phyloP scores from a whole-genome alignment of 2,797 vertebrate genomes.

The Selene dorsalis region DNA sequence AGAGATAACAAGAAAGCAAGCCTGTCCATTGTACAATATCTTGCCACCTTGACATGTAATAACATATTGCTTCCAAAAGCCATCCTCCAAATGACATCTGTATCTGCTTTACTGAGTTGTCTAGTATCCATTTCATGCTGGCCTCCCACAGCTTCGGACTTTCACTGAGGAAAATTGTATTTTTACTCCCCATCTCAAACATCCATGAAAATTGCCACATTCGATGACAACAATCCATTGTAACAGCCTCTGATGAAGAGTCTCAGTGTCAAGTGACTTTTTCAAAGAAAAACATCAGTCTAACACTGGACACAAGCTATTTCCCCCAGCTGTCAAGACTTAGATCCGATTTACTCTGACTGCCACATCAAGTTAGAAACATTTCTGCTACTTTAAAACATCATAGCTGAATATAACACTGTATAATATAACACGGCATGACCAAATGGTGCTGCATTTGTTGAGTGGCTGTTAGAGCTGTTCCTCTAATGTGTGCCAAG shows the following conservation, averaged over 20 bases:
- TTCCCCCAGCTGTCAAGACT: conserved; percentile 47
- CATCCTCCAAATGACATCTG: conserved; percentile 32
- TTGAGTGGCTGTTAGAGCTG: conserved; percentile 45
- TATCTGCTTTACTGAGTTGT: conserved; percentile 40
- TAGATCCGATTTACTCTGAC: conserved; percentile 40
- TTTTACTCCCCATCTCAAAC: conserved; percentile 33
- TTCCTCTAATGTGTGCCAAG: conserved; percentile 41
- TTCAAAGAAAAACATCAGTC: conserved; percentile 24
- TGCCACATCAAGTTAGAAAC: conserved; percentile 36
- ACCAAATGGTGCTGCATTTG: conserved; percentile 42
- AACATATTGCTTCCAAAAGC: conserved; percentile 12
- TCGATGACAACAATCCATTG: conserved; percentile 51
- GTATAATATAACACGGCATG: conserved; percentile 19
- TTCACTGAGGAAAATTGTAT: conserved; percentile 37
- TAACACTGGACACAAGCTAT: conserved; percentile 16
- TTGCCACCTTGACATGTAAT: conserved; percentile 2
- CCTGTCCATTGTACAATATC: neutral
- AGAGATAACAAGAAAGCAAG: neutral
- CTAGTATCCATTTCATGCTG: conserved; percentile 39
- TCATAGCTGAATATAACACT: conserved; percentile 35
- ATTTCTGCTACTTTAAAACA: conserved; percentile 34
- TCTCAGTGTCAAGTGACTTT: conserved; percentile 41
- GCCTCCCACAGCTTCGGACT: conserved; percentile 17
- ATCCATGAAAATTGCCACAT: conserved; percentile 48
- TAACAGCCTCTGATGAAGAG: conserved; percentile 41